These are phyloP conservation scores for Australoheros facetus DNA, from an alignment of 2,797 vertebrate species.

Conservation along the genomic window DNA sequence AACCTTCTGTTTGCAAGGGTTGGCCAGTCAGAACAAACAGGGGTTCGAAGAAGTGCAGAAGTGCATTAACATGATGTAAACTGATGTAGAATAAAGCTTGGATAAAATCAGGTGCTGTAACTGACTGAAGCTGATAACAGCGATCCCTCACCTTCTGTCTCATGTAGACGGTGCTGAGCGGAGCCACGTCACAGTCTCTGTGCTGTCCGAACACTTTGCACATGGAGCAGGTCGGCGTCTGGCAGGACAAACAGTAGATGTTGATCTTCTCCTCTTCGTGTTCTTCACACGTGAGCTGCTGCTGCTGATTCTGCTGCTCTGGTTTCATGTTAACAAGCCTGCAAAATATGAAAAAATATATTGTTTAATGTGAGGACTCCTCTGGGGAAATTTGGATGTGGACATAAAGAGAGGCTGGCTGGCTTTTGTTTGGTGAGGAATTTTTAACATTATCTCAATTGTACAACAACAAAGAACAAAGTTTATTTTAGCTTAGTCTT, in stretches of 20 bases:
- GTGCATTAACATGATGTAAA: neutral
- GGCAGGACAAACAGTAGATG: constrained; percentile 91
- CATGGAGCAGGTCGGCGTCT: constrained; percentile 92
- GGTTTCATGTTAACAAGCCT: constrained; percentile 84
- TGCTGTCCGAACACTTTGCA: constrained; percentile 93
- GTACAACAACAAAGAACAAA: neutral
- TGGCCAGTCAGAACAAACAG: neutral
- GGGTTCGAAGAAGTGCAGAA: neutral
- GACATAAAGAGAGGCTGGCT: neutral
- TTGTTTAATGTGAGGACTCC: neutral
- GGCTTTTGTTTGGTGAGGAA: too few relatives aligned
- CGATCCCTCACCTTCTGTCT: constrained; percentile 84
- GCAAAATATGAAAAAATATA: neutral
- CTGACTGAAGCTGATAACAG: too few relatives aligned
- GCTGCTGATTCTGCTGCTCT: constrained; percentile 85
- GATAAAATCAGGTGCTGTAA: too few relatives aligned
- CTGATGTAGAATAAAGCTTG: neutral
- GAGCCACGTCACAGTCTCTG: constrained; percentile 91
- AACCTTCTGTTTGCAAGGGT: neutral
- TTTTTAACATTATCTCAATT: neutral
- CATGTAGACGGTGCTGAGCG: constrained; percentile 84
- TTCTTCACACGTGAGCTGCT: constrained; percentile 89
- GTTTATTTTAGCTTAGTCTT: neutral
- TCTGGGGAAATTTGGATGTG: neutral
- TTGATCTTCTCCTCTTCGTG: constrained; percentile 92